Base-by-base conservation (phyloP, 2,797 vertebrate species). In the Pseudomugil tenellus region DNA sequence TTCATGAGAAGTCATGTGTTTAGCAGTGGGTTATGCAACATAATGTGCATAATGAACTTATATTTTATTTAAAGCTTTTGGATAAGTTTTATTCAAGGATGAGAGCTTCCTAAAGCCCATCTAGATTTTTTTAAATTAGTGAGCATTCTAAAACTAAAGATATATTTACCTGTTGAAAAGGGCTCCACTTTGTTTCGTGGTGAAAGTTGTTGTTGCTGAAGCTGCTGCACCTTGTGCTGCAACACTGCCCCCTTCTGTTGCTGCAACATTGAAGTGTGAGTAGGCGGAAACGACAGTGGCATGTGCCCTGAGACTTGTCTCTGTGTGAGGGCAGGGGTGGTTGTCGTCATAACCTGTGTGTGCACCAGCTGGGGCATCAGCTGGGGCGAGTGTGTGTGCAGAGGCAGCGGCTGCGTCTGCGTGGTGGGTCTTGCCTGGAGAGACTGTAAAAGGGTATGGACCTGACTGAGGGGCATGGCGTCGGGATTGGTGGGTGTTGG, bases 401-500 rank as follows among this genome's bases (percentile, higher is more conserved):
- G 63, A 23, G 71, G 58, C 63, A 31, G 29, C 6, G 72, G 57
- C 63, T 74, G 87, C 4, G 65, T 49, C 70, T 72, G 90, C 2
- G 65, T n/a, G 28, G 65, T 6, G 14, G 85, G 59, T 5, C 87
- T 79, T 8, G 70, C 10, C 54, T 91, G 89, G 4, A 92, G 84
- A 6, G 91, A 89, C 85, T 92, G 91, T 78, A 92, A 79, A 82
- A 95, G 96, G 71, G 89, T 91, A 74, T 95, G 95, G 86, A 96
- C 95, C 84, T 96, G 96, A 79, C 93, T 94, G 55, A 93, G 81
- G 4, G 87, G 84, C 1, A 83, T 70, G 28, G 83, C 84, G 1
- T 83, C 84, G 0, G 86, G 67, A 3, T 59, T 80, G 53, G 52
- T 41, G 48, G 77, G 67, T 0, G 83, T 61, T 0, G 83, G 83